phyloP scores from a whole-genome alignment of 2,888 invertebrate species.

The Eustalomyia histrio region DNA sequence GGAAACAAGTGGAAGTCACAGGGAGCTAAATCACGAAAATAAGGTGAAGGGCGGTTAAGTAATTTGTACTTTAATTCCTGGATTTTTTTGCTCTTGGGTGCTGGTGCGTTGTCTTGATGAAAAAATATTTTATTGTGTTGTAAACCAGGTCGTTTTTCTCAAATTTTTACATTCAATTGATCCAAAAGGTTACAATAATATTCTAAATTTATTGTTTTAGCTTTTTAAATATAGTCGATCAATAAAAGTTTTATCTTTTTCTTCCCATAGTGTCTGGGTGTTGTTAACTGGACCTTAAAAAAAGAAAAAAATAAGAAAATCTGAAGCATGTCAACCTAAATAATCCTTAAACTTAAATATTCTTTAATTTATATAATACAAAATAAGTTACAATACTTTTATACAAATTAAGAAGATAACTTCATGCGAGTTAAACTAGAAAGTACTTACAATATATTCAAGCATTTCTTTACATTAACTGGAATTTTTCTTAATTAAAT shows the following conservation, averaged over 20 bases:
- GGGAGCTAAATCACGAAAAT: too few species aligned
- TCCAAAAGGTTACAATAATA: too few species aligned
- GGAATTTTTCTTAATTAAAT: conserved; percentile 38
- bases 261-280: conserved; percentile 21
- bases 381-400: conserved; percentile 31
- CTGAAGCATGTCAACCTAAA: conserved; percentile 50
- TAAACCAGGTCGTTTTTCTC: too few species aligned
- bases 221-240: too few species aligned
- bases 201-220: too few species aligned
- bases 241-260: neutral
- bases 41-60: too few species aligned
- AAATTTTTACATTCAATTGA: too few species aligned
- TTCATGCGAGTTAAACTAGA: conserved; percentile 35
- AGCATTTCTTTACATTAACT: conserved; percentile 43
- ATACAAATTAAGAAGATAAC: conserved; percentile 59
- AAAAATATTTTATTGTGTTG: too few species aligned
- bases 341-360: conserved; percentile 34
- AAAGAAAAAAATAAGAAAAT: conserved; percentile 14
- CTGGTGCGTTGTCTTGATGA: too few species aligned
- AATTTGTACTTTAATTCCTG: too few species aligned
- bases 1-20: too few species aligned
- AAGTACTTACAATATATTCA: conserved; percentile 30
- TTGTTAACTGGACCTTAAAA: conserved; percentile 50
- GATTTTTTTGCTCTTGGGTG: too few species aligned
- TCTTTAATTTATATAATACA: neutral